Conservation (phyloP, 2,797 vertebrate species). For the Pantherophis vulpinus region DNA sequence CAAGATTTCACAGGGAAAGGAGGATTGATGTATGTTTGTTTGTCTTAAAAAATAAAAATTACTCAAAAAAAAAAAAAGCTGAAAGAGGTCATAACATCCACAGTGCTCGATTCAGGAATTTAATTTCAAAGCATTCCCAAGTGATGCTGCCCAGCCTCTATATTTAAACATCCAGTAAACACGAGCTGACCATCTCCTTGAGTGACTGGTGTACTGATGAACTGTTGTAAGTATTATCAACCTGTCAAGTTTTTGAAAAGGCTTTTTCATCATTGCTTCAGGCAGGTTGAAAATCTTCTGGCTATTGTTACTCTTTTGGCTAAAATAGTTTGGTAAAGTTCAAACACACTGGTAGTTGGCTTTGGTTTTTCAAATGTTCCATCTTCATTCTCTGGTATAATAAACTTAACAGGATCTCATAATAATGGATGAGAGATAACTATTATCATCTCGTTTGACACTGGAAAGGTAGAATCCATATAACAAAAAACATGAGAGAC, state of each 20-base stretch:
- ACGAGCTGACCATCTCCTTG: not conserved
- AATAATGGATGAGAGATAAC: not conserved
- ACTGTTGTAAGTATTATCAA: not conserved
- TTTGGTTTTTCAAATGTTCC: not conserved
- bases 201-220: not conserved
- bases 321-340: not conserved
- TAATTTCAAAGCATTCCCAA: not conserved
- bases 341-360: not conserved
- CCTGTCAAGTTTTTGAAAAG: not conserved
- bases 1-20: too few relatives aligned
- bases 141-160: not conserved
- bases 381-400: not conserved
- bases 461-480: not conserved
- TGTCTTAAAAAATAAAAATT: too few relatives aligned
- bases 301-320: not conserved
- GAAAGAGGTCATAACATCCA: not conserved
- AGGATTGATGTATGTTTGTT: too few relatives aligned
- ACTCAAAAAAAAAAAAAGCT: not conserved
- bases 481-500: not conserved
- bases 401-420: not conserved
- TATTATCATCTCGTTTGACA: not conserved
- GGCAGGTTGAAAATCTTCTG: not conserved
- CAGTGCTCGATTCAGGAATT: not conserved
- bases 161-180: not conserved
- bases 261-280: not conserved